phyloP scores from a whole-genome alignment of 1,140 invertebrate species.

The Tribolium castaneum region DNA sequence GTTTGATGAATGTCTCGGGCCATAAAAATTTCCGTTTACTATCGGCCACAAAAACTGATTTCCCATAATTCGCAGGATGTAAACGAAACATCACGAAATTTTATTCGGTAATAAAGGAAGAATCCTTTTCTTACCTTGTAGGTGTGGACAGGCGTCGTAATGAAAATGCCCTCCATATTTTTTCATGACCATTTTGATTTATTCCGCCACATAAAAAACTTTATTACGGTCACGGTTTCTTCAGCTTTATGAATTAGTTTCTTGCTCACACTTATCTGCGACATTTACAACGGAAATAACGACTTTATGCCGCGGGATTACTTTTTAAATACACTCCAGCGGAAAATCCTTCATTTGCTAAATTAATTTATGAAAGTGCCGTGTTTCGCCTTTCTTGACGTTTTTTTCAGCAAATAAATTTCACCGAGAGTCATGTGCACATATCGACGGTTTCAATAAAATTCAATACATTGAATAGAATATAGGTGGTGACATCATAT shows the following conservation, averaged over 20 bases:
- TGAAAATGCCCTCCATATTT: slow-evolving; percentile 45
- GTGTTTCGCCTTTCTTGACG: neutral
- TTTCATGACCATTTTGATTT: slow-evolving; percentile 49
- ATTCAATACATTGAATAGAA: slow-evolving; percentile 53
- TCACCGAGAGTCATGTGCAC: slow-evolving; percentile 47
- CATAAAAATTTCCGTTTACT: slow-evolving; percentile 29
- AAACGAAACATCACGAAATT: slow-evolving; percentile 38
- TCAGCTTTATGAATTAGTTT: slow-evolving; percentile 49
- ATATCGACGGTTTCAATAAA: slow-evolving; percentile 50
- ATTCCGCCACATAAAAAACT: slow-evolving; percentile 47
- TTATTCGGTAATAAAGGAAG: slow-evolving; percentile 37
- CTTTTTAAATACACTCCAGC: slow-evolving; percentile 16
- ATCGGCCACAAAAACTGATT: slow-evolving; percentile 31
- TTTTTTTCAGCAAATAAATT: slow-evolving; percentile 47
- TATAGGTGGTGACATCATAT: slow-evolving; percentile 50
- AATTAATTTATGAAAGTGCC: slow-evolving; percentile 1
- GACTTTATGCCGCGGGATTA: slow-evolving; percentile 36
- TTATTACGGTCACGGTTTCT: slow-evolving; percentile 48
- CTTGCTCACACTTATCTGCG: slow-evolving; percentile 47
- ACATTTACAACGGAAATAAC: slow-evolving; percentile 41
- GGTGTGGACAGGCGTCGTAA: slow-evolving; percentile 46
- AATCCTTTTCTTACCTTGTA: slow-evolving; percentile 34
- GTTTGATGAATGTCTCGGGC: slow-evolving; percentile 12
- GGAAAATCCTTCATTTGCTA: slow-evolving; percentile 8
- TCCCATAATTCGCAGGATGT: slow-evolving; percentile 31